Evolutionary conservation across 35 echinoderm and acorn worm species (phyloP).

Genomic region (Patiria miniata): DNA sequence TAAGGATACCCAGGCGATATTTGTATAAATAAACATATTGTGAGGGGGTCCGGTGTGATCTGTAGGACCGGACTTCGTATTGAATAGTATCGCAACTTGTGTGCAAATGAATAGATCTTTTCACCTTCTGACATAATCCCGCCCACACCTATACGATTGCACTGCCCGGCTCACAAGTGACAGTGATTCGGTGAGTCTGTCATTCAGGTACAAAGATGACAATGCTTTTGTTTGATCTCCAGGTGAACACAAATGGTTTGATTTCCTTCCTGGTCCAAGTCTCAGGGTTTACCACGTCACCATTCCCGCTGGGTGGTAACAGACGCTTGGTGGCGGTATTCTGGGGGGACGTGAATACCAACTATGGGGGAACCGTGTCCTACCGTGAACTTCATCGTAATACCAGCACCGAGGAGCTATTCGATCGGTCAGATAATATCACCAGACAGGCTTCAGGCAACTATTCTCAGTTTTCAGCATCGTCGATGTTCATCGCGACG

Average conservation of each 20-base stretch:
- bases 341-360: slow-evolving; percentile 79
- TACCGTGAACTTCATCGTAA: slow-evolving; percentile 12
- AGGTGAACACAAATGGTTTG: slow-evolving; percentile 84
- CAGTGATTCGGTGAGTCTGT: no score
- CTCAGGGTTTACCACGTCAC: slow-evolving; percentile 40
- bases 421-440: neutral
- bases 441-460: neutral
- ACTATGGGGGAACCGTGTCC: neutral
- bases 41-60: no score
- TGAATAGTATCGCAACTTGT: no score
- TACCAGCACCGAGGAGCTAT: neutral
- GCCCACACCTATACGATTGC: no score
- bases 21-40: no score
- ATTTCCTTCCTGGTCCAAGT: slow-evolving; percentile 67
- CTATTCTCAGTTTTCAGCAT: slow-evolving; percentile 8
- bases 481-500: slow-evolving; percentile 48
- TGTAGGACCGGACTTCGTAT: no score
- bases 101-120: no score
- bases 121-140: no score
- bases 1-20: no score
- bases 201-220: no score
- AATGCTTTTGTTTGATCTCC: neutral
- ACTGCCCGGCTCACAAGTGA: no score
- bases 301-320: slow-evolving; percentile 59
- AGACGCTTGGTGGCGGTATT: slow-evolving; percentile 64